Evolutionary conservation across 2,888 invertebrate genomes (phyloP), one percentile per base, ranked within the genome.

Genomic region (Stenurella melanura): DNA sequence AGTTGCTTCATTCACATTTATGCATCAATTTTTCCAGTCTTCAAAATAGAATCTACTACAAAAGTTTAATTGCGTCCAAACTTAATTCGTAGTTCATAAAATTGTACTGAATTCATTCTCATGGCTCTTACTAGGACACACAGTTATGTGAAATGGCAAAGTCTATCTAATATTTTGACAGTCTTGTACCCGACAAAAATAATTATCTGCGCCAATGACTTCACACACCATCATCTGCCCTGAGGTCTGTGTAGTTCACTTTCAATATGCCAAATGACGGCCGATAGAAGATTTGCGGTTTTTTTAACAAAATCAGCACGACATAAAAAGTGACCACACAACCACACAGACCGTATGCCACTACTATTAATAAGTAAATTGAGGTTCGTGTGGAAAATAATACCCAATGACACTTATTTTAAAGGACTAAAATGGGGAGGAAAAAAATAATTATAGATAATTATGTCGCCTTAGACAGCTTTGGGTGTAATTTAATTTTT

Each of bases 291-390:
- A 58, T 58, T 76, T 50, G 68, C 50, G 60, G 61, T 57, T 75
- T 77, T 72, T 68, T 68, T 73, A 34, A 34, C 30, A 34, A 54
- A 73, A 61, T 68, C 57, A 21, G 17, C 71, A 68, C 68, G 68
- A 57, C 68, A 50, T 42, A 21, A 21, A 38, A 60, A 63, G 61
- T 58, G 71, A 75, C 68, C 75, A 69, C 78, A 77, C 56, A 64
- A 75, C 68, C 75, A 69, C 78, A 77, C 56, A 64, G 73, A 50
- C 77, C 78, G 67, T 73, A 75, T 78, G 78, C 66, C 72, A 69
- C 56, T 63, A 67, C 71, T 73, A 70, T 75, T 79, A 77, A 77
- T 77, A 75, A 79, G 63, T 58, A 73, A 75, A 76, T 75, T 77
- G 67, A 42, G 61, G 61, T 77, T 69, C 75, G 79, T 75, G 79